Percentiles rank a stretch among this genome's conserved stretches.
Evolutionary conservation across 2,113 vertebrate genomes (phyloP).

Genomic region (Uria aalge): DNA sequence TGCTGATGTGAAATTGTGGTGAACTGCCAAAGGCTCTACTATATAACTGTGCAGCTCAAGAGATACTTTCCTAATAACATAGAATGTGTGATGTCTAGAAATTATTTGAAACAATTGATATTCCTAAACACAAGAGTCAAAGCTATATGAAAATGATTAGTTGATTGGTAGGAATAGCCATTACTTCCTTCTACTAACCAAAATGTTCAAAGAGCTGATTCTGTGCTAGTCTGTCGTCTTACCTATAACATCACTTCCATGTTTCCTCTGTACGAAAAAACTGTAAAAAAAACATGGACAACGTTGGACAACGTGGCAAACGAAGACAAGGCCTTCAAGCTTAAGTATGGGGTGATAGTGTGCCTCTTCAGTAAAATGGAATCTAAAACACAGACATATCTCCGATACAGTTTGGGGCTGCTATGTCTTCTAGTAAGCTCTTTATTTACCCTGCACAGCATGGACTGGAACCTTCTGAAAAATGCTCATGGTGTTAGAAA

Average conservation of each 20-base stretch:
- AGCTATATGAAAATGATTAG: not conserved
- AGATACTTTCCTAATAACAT: not conserved
- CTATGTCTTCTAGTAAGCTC: not conserved
- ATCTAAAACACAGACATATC: not conserved
- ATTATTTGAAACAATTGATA: not conserved
- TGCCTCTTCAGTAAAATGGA: not conserved
- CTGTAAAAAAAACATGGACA: not conserved
- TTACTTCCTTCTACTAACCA: not conserved
- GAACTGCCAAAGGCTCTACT: not conserved
- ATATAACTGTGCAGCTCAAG: not conserved
- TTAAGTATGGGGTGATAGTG: not conserved
- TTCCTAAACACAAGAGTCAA: not conserved
- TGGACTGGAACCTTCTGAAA: not conserved
- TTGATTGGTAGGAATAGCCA: not conserved
- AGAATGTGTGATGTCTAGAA: not conserved
- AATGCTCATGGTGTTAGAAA: not conserved
- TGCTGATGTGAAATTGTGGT: not conserved
- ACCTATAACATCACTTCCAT: not conserved
- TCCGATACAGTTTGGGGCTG: not conserved
- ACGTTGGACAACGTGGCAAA: no score
- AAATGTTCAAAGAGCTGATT: not conserved
- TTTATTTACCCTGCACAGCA: not conserved
- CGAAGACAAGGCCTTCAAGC: not conserved
- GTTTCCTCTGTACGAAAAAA: not conserved
- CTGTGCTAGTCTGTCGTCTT: not conserved